phyloP scores from a whole-genome alignment of 2,113 vertebrate species.

The Sander lucioperca region DNA sequence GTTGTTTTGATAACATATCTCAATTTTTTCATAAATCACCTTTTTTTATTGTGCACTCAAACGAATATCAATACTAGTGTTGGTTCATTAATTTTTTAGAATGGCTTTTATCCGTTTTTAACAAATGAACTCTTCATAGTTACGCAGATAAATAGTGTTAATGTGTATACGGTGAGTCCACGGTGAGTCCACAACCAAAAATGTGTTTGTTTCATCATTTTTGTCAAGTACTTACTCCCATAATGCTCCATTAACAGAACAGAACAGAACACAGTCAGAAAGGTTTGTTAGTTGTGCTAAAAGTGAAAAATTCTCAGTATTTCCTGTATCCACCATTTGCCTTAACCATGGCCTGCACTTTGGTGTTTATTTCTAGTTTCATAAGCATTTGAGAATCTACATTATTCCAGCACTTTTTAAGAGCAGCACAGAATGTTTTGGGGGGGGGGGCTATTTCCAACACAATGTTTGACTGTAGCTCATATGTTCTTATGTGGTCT shows the following conservation, averaged over 20 bases:
- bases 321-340: conserved; percentile 44
- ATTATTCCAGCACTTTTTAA: conserved; percentile 6
- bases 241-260: background rate
- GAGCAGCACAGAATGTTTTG: conserved; percentile 9
- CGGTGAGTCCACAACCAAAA: background rate
- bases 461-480: background rate
- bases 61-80: no score
- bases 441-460: no score
- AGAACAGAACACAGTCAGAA: conserved; percentile 1
- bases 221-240: background rate
- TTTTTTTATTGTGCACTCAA: no score
- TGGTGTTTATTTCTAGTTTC: background rate
- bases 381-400: background rate
- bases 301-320: conserved; percentile 25
- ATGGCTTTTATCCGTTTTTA: no score
- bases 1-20: no score
- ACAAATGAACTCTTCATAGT: no score
- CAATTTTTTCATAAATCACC: no score
- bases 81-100: no score
- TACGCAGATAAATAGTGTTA: background rate
- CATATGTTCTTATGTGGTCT: background rate
- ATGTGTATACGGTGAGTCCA: background rate
- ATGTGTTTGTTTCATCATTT: background rate
- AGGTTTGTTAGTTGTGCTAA: background rate
- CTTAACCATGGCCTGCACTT: conserved; percentile 58